Conservation (phyloP, 2,113 vertebrate species). For the Gymnarchus niloticus region DNA sequence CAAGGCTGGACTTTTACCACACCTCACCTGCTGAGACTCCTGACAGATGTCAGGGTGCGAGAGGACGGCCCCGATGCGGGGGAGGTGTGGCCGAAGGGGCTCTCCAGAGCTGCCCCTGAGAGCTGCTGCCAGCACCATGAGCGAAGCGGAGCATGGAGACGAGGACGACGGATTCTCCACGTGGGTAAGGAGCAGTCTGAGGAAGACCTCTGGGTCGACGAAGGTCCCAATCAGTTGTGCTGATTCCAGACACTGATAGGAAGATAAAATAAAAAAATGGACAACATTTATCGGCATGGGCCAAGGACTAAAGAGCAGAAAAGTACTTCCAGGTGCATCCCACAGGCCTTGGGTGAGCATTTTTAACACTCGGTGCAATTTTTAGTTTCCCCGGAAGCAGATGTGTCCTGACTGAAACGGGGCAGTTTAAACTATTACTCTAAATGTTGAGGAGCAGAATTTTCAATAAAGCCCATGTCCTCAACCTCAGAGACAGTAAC, state of each 20-base stretch:
- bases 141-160: slow-evolving; percentile 59
- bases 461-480: background rate
- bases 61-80: slow-evolving; percentile 56
- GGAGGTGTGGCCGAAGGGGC: slow-evolving; percentile 67
- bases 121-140: slow-evolving; percentile 73
- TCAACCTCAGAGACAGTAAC: background rate
- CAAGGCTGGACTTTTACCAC: background rate
- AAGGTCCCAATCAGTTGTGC: slow-evolving; percentile 80
- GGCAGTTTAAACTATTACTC: background rate
- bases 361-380: slow-evolving; percentile 15
- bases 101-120: slow-evolving; percentile 69
- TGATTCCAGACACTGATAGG: slow-evolving; percentile 66
- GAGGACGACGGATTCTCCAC: slow-evolving; percentile 56
- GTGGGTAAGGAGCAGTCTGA: slow-evolving; percentile 72
- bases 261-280: slow-evolving; percentile 9
- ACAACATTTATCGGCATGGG: background rate
- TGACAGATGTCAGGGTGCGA: slow-evolving; percentile 67
- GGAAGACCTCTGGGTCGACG: slow-evolving; percentile 74
- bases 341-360: slow-evolving; percentile 37
- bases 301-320: slow-evolving; percentile 13
- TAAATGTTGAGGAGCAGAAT: background rate
- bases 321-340: slow-evolving; percentile 43
- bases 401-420: slow-evolving; percentile 33
- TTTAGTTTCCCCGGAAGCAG: slow-evolving; percentile 36
- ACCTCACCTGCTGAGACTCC: slow-evolving; percentile 74